Base-by-base conservation (phyloP, 2,888 invertebrate genomes). In the Lathronympha strigana region DNA sequence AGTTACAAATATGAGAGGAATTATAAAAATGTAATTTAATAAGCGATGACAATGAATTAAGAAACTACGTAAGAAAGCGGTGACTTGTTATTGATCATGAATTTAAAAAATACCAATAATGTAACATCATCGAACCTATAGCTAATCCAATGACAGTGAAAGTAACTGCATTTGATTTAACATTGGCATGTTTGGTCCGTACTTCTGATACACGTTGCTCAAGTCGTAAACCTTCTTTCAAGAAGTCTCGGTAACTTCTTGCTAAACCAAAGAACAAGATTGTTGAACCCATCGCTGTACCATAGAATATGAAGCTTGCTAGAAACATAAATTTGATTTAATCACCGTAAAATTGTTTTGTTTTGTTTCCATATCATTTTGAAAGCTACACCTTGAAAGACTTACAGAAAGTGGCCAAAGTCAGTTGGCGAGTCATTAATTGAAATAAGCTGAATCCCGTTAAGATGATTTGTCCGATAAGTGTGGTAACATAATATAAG, bases 271-370 rank as follows among this genome's bases (percentile, higher is more conserved):
- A 8, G n/a, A 38, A 38, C 19, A 53, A 53, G 23, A 36, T 8
- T 2, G 53, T 9, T 38, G 53, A 53, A n/a, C 3, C 11, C 51
- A 33, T 33, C 13, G 33, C 51, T 4, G 33, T 31, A 4, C 31
- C 33, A 15, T 51, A 33, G 33, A 51, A 51, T 19, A 51, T 13
- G 33, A 51, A 33, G 33, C 21, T 51, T 31, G 51, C 51, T 51
- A 51, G 4, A 51, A 50, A 19, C 11, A 19, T 3, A 17, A 51
- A 13, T 4, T 28, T 31, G 9, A 17, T 9, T n/a, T 31, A 2
- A 21, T 19, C 17, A 17, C 28, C 17, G 33, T 13, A 33, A 11
- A n/a, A n/a, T n/a, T n/a, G n/a, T n/a, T n/a, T n/a, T n/a, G n/a
- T n/a, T n/a, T 13, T 33, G 33, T 33, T 33, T 0, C 33, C 33